Base-by-base conservation (phyloP, 2,888 invertebrate genomes). In the Dicyrtoma fusca region DNA sequence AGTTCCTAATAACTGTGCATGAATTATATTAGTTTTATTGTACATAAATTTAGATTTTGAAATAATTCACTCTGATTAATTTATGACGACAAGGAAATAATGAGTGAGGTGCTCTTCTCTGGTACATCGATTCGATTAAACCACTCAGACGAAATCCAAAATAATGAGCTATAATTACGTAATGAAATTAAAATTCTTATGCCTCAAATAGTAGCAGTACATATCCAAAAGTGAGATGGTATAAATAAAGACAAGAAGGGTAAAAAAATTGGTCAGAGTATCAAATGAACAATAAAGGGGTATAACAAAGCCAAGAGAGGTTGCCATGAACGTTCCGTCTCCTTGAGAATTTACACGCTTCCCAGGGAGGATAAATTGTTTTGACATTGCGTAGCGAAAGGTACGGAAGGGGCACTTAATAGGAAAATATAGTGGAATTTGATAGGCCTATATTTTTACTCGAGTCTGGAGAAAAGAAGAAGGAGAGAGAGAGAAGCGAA, bases 301-400 rank as follows among this genome's bases (percentile, higher is more conserved):
- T 34, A 59, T 34, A 61, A 42, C 42, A 61, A 42, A 59, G 26
- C 25, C 25, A 5, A 53, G n/a, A 51, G 26, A 55, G 34, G 59
- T 26, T 21, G 26, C 1, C 21, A 51, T 21, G 19, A 61, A 44
- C 42, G 44, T 61, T 61, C 44, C 61, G 61, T 63, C 55, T 51
- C 71, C 71, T 71, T 71, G 71, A 71, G 63, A 71, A 71, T 74
- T 71, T 71, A 71, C 74, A 74, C 71, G 74, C 65, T 71, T 69
- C 68, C 68, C 64, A 63, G 74, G 65, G 64, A 69, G 74, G 71
- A 74, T 74, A 71, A 63, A 74, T 74, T 74, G 70, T 74, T 73
- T 74, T 74, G 74, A 74, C 74, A 71, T 59, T 62, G n/a, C 26
- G 57, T 62, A 64, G 63, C 61, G 74, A 74, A 68, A 68, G 65